Percentiles rank a stretch among this genome's conserved stretches.
Evolutionary conservation across 2,797 vertebrate genomes (phyloP).

Genomic region (Tachyglossus aculeatus): DNA sequence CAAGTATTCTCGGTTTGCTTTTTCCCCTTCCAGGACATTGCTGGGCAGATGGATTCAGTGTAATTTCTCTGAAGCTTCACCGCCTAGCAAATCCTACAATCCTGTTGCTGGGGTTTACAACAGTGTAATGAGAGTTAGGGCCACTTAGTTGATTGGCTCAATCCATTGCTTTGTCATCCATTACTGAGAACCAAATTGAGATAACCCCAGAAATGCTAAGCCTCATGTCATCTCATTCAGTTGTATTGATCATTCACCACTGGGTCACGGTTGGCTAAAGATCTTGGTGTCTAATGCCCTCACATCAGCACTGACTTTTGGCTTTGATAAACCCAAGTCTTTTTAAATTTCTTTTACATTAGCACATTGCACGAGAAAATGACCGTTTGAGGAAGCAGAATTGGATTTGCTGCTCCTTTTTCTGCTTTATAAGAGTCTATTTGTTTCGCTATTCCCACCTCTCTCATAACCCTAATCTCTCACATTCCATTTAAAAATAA

Average conservation of each 20-base stretch:
- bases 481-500: not conserved
- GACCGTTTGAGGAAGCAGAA: constrained; percentile 17
- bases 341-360: constrained; percentile 1
- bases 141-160: not conserved
- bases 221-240: not conserved
- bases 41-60: too few species aligned
- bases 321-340: not conserved
- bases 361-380: not conserved
- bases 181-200: not conserved
- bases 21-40: too few species aligned
- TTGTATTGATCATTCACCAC: constrained; percentile 5
- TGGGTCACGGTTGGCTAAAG: not conserved
- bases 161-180: not conserved
- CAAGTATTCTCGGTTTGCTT: too few species aligned
- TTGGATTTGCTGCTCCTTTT: not conserved
- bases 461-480: constrained; percentile 18
- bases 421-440: not conserved
- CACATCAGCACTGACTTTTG: not conserved
- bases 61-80: not conserved
- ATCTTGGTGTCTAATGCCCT: not conserved
- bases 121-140: constrained; percentile 1
- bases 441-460: constrained; percentile 12
- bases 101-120: not conserved
- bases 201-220: not conserved
- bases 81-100: not conserved